Conservation (phyloP, 2,888 invertebrate genomes). For the Suillia variegata region DNA sequence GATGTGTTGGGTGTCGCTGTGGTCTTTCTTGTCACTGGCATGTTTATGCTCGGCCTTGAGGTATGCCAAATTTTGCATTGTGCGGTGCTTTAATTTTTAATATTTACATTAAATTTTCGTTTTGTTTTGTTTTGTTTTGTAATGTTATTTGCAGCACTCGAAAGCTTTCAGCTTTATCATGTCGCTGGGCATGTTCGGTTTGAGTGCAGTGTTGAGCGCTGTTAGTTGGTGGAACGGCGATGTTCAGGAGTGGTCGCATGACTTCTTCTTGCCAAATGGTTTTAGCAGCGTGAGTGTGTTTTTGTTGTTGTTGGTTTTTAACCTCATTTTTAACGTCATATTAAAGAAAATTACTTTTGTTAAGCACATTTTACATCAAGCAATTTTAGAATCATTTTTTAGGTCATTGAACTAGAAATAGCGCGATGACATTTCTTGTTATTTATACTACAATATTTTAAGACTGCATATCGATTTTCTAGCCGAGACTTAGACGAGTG, state of each 20-base stretch:
- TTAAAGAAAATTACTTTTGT: not conserved
- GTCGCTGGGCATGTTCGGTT: conserved; percentile 57
- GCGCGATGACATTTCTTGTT: not conserved
- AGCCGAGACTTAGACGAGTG: not conserved
- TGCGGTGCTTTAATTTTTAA: not conserved
- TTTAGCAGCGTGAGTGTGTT: conserved; percentile 54
- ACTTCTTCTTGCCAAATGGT: conserved; percentile 56
- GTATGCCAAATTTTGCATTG: conserved; percentile 45
- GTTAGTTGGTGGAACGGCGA: conserved; percentile 57
- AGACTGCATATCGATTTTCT: not conserved
- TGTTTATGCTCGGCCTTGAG: conserved; percentile 68
- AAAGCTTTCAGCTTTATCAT: conserved; percentile 59
- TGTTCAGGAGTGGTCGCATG: conserved; percentile 53
- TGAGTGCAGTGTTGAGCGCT: conserved; percentile 56
- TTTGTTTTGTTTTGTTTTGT: not conserved
- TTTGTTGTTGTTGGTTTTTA: no score
- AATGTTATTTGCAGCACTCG: conserved; percentile 49
- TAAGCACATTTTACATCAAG: conserved; percentile 1
- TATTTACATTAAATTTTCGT: no score
- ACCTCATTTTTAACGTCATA: not conserved
- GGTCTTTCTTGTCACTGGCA: conserved; percentile 63
- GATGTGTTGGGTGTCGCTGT: conserved; percentile 66
- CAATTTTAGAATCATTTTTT: conserved; percentile 27
- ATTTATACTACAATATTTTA: no score
- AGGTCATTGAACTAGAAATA: conserved; percentile 45